phyloP scores from a whole-genome alignment of 2,888 invertebrate species.

The Plebejus argus region DNA sequence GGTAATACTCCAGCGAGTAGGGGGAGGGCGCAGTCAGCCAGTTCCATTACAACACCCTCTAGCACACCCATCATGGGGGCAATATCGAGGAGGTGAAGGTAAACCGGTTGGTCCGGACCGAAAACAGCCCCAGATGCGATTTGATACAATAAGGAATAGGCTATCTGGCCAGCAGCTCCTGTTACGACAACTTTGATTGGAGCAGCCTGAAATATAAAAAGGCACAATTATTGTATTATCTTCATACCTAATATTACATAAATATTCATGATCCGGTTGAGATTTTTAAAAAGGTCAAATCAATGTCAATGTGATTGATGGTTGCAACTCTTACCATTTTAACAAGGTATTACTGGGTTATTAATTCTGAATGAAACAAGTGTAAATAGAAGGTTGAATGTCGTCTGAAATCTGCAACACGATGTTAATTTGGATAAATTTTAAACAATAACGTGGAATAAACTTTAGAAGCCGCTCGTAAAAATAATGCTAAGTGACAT shows the following conservation, averaged over 20 bases:
- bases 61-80: conserved; percentile 97
- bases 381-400: not conserved
- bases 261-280: not conserved
- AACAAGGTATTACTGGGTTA: not conserved
- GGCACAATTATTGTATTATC: not conserved
- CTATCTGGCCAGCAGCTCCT: conserved; percentile 99
- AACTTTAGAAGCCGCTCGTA: not conserved
- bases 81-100: conserved; percentile 96
- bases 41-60: conserved; percentile 98
- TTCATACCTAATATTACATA: not conserved
- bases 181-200: conserved; percentile 97
- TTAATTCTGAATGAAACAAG: not conserved
- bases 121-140: conserved; percentile 98
- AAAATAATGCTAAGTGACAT: not conserved
- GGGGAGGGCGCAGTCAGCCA: conserved; percentile 97
- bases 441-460: not conserved
- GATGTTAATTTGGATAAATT: not conserved
- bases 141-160: conserved; percentile 96
- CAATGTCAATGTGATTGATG: conserved; percentile 63
- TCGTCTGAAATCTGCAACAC: not conserved
- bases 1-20: conserved; percentile 91
- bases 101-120: conserved; percentile 92
- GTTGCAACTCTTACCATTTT: conserved; percentile 58
- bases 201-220: conserved; percentile 81
- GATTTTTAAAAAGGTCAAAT: conserved; percentile 58